Percentiles rank a stretch among this genome's conserved stretches.
Conservation (phyloP, 1,140 invertebrate genomes). For the Cherax quadricarinatus region DNA sequence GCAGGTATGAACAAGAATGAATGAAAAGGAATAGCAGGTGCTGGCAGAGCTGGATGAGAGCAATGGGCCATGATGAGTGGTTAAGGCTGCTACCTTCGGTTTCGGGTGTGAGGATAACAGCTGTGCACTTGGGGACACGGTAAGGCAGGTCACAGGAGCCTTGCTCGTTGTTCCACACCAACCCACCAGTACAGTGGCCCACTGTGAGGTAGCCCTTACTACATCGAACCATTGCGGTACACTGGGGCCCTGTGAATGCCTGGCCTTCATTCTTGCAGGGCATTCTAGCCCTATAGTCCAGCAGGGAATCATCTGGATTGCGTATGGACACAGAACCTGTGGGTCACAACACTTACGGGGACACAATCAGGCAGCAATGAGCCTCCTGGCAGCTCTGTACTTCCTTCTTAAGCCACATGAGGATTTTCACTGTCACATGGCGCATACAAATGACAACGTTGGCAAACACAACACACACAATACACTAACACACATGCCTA, state of each 20-base stretch:
- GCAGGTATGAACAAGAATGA: not conserved
- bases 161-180: constrained; percentile 39
- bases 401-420: too few relatives aligned
- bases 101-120: constrained; percentile 39
- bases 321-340: constrained; percentile 37
- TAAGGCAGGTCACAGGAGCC: constrained; percentile 27
- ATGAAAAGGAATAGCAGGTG: not conserved
- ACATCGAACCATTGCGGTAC: constrained; percentile 36
- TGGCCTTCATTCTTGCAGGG: constrained; percentile 33
- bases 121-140: constrained; percentile 33
- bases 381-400: too few relatives aligned
- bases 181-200: constrained; percentile 48
- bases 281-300: not conserved
- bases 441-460: too few relatives aligned
- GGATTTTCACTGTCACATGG: too few relatives aligned
- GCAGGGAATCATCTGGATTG: not conserved
- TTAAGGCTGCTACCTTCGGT: constrained; percentile 30
- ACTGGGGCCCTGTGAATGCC: constrained; percentile 33
- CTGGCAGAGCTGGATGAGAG: not conserved
- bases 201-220: not conserved
- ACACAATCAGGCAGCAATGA: not conserved
- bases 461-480: too few relatives aligned
- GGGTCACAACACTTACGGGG: constrained; percentile 45
- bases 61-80: not conserved
- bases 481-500: not conserved